phyloP scores from a whole-genome alignment of 2,797 vertebrate species.

The Channallabes apus region DNA sequence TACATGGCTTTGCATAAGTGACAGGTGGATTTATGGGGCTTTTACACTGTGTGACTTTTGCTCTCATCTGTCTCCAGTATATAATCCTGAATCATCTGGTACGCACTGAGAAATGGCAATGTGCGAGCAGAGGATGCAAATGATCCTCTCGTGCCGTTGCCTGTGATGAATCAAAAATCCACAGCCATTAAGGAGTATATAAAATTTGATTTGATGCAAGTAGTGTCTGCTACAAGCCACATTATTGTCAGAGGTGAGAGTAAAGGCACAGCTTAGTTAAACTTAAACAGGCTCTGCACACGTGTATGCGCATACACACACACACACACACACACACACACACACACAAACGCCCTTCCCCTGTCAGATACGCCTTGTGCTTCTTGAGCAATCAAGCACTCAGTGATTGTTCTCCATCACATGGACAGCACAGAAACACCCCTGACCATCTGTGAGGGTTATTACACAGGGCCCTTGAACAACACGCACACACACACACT shows the following conservation, averaged over 20 bases:
- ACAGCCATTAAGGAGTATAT: slow-evolving; percentile 68
- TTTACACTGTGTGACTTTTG: slow-evolving; percentile 71
- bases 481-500: slow-evolving; percentile 27
- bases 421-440: slow-evolving; percentile 68
- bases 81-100: slow-evolving; percentile 74
- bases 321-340: slow-evolving; percentile 50
- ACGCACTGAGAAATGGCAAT: slow-evolving; percentile 47
- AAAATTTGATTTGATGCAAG: slow-evolving; percentile 74
- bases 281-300: slow-evolving; percentile 70
- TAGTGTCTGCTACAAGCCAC: slow-evolving; percentile 63
- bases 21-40: slow-evolving; percentile 78
- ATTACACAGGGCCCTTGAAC: slow-evolving; percentile 59
- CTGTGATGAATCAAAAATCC: slow-evolving; percentile 72
- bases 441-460: slow-evolving; percentile 78
- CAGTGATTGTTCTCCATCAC: slow-evolving; percentile 75
- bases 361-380: slow-evolving; percentile 61
- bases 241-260: slow-evolving; percentile 70
- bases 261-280: slow-evolving; percentile 71
- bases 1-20: slow-evolving; percentile 82
- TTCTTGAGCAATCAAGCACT: slow-evolving; percentile 76
- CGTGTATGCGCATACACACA: slow-evolving; percentile 55
- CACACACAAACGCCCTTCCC: slow-evolving; percentile 32
- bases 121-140: slow-evolving; percentile 68
- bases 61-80: slow-evolving; percentile 65
- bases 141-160: slow-evolving; percentile 64